These are phyloP conservation scores for Tachycineta bicolor DNA, from an alignment of 2,113 vertebrate species.

Conservation along the genomic window DNA sequence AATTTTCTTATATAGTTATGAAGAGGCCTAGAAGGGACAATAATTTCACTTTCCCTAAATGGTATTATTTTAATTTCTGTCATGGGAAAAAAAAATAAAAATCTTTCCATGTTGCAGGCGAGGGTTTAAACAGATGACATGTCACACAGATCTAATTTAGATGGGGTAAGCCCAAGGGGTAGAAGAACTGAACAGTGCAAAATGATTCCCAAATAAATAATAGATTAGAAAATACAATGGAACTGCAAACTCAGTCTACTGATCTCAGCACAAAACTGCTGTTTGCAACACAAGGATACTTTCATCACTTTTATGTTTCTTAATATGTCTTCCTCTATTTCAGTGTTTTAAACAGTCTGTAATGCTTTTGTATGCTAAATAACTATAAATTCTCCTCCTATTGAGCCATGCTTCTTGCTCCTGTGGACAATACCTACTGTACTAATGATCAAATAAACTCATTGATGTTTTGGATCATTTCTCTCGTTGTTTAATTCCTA, in stretches of 20 bases:
- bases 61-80: slow-evolving; percentile 45
- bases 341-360: not conserved
- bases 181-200: slow-evolving; percentile 22
- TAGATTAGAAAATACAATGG: slow-evolving; percentile 54
- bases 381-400: not conserved
- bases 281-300: not conserved
- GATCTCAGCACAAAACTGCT: slow-evolving; percentile 18
- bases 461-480: not conserved
- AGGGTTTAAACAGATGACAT: slow-evolving; percentile 23
- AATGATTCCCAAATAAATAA: slow-evolving; percentile 58
- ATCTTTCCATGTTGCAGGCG: not conserved
- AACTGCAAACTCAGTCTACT: slow-evolving; percentile 28
- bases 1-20: not conserved
- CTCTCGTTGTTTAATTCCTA: not conserved
- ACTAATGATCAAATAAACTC: not conserved
- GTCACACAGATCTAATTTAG: slow-evolving; percentile 36
- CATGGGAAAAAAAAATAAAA: not conserved
- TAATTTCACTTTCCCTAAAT: slow-evolving; percentile 33
- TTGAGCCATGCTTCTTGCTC: not conserved
- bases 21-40: not conserved
- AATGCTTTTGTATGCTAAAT: not conserved
- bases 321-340: not conserved
- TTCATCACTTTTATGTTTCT: slow-evolving; percentile 14
- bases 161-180: slow-evolving; percentile 42
- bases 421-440: not conserved